These are phyloP conservation scores for Brachypodius melanocephalos DNA, from an alignment of 2,113 vertebrate genomes.

Conservation along the genomic window DNA sequence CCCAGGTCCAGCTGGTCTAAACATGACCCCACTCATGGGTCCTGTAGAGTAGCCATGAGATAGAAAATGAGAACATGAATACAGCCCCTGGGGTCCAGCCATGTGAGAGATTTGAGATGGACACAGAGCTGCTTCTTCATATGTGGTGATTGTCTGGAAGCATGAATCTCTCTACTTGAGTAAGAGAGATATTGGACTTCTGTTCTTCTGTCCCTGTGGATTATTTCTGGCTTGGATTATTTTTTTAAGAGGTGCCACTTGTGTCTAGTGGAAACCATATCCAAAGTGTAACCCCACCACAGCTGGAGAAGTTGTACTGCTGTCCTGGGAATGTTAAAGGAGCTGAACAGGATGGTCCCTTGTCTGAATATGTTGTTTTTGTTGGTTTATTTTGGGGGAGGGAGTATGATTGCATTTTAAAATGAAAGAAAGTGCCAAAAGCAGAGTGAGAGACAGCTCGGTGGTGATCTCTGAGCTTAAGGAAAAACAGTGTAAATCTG, in stretches of 20 bases:
- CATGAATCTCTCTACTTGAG: not conserved
- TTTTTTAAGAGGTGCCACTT: not conserved
- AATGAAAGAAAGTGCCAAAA: slow-evolving; percentile 17
- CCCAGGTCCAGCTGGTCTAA: not conserved
- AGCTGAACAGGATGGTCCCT: not conserved
- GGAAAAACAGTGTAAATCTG: slow-evolving; percentile 41
- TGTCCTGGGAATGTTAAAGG: not conserved
- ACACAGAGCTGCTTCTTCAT: not conserved
- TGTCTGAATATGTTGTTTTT: not conserved
- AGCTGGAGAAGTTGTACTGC: not conserved
- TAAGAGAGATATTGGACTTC: not conserved
- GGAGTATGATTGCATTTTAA: not conserved
- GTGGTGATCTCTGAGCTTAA: not conserved
- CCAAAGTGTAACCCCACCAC: not conserved
- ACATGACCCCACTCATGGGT: rapidly evolving
- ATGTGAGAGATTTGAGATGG: rapidly evolving
- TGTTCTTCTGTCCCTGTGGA: not conserved
- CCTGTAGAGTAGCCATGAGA: rapidly evolving
- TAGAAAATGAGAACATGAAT: not conserved
- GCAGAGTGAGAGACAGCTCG: not conserved
- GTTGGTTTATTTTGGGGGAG: not conserved
- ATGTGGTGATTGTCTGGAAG: not conserved
- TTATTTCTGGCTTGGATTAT: not conserved
- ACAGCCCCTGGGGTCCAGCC: rapidly evolving
- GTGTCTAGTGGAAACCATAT: not conserved